phyloP scores from a whole-genome alignment of 2,113 vertebrate species.

The Hippocampus zosterae region DNA sequence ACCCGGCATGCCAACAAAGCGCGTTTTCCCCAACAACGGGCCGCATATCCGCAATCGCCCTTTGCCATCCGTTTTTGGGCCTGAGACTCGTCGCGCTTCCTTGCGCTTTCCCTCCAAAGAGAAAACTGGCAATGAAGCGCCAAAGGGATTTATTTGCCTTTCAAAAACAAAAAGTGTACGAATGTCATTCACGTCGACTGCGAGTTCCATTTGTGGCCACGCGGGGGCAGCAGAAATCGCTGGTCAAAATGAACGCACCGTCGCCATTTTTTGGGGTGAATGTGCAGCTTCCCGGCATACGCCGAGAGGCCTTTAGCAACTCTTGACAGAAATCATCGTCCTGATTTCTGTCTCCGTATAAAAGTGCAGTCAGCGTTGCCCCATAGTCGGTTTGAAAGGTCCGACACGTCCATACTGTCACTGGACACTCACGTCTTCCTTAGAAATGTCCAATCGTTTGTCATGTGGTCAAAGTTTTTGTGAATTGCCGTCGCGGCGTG shows the following conservation, averaged over 20 bases:
- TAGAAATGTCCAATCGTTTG: background rate
- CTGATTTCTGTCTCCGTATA: background rate
- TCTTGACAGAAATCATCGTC: background rate
- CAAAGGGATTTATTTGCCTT: constrained; percentile 2
- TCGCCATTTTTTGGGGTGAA: background rate
- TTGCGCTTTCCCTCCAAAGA: constrained; percentile 17
- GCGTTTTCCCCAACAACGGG: constrained; percentile 33
- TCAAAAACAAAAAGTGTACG: constrained; percentile 9
- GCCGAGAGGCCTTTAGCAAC: background rate
- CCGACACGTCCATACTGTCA: constrained; percentile 71
- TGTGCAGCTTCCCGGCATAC: background rate
- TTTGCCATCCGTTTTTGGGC: constrained; percentile 49
- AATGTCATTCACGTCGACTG: background rate
- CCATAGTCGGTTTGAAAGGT: constrained; percentile 4
- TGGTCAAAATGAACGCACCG: background rate
- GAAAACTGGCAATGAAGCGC: constrained; percentile 17
- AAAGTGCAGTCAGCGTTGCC: background rate
- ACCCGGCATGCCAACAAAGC: constrained; percentile 65
- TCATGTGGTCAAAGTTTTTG: constrained; percentile 42
- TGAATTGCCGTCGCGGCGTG: constrained; percentile 19
- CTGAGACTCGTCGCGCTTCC: constrained; percentile 41
- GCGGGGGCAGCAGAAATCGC: background rate
- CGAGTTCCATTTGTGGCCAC: background rate
- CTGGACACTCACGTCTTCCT: constrained; percentile 69
- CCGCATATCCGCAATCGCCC: constrained; percentile 41